Base-by-base conservation (phyloP, 23 tunicate species). In the Ciona savignyi region DNA sequence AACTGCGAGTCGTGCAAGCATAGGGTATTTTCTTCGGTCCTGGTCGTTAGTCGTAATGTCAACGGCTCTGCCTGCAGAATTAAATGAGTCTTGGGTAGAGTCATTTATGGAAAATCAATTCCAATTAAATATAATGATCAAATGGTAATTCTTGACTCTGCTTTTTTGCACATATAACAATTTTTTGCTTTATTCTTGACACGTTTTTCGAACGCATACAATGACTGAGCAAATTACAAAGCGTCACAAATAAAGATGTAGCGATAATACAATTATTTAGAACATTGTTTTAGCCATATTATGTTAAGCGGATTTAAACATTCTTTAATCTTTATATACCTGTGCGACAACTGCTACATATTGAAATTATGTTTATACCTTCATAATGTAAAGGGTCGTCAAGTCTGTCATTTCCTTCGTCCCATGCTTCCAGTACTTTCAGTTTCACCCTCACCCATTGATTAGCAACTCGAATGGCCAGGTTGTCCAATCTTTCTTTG, bases 1-100 rank as follows among this genome's bases (percentile, higher is more conserved):
- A 21, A 86, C 84, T 3, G 93, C 93, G 22, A 86, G 80, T 30
- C 93, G 68, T n/a, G 93, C 93, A 11, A 86, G 70, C 20, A 86
- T 62, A 21, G 86, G 86, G 68, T 86, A 86, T 60, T 86, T 86
- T 3, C 34, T 29, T 11, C 70, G 70, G 35, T 86, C 93, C 32
- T 49, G 32, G 30, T 86, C 93, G 35, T 31, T 74, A 0, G 93
- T 86, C 51, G 81, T 86, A n/a, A 86, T 74, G 33, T 86, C 93
- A n/a, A 86, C 80, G 11, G 93, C 93, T 79, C 93, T 34, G 1
- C 93, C 93, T 85, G 78, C 6, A 21, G 4, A 0, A 68, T 0
- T 20, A 0, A 1, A 32, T 25, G 61, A 51, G 15, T 73, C 24
- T 1, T 21, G 74, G 66, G 33, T 32, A 48, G 22, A 21, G 6